These are phyloP conservation scores for Tachystola acroxantha DNA, from an alignment of 2,888 invertebrate genomes.

Conservation along the genomic window DNA sequence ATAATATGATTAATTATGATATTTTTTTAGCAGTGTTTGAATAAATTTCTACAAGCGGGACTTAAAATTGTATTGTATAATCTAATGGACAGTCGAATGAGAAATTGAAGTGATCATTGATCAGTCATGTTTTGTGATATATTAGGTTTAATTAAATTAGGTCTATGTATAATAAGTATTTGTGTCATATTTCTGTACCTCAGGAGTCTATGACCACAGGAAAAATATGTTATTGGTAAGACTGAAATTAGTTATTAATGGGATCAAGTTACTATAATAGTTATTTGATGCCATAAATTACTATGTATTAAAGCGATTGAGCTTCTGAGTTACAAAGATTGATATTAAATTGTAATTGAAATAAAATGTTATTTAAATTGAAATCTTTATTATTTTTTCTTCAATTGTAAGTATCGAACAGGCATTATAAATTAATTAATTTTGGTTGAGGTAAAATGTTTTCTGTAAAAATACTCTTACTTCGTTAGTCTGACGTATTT, in stretches of 20 bases:
- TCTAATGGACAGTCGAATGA: slow-evolving; percentile 4
- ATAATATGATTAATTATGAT: no score
- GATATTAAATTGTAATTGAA: slow-evolving; percentile 44
- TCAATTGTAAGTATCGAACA: no score
- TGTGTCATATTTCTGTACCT: slow-evolving; percentile 7
- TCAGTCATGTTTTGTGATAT: slow-evolving; percentile 68
- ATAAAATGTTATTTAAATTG: slow-evolving; percentile 51
- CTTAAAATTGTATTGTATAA: no score
- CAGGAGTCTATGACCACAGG: slow-evolving; percentile 1
- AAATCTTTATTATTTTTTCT: no score
- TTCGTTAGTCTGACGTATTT: no score
- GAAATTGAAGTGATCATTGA: slow-evolving; percentile 36
- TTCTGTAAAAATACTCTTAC: no score
- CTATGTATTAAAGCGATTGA: not conserved
- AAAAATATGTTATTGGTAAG: not conserved
- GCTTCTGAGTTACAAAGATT: slow-evolving; percentile 16
- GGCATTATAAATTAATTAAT: no score
- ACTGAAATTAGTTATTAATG: not conserved
- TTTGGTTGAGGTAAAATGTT: no score
- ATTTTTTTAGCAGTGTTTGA: no score
- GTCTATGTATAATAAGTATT: slow-evolving; percentile 9
- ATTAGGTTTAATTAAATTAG: slow-evolving; percentile 45
- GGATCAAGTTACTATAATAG: not conserved
- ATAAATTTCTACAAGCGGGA: no score
- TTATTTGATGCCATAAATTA: not conserved